Percentiles rank a stretch among this genome's conserved stretches.
Conservation (phyloP, 1,140 invertebrate species). For the Dendroctonus ponderosae region DNA sequence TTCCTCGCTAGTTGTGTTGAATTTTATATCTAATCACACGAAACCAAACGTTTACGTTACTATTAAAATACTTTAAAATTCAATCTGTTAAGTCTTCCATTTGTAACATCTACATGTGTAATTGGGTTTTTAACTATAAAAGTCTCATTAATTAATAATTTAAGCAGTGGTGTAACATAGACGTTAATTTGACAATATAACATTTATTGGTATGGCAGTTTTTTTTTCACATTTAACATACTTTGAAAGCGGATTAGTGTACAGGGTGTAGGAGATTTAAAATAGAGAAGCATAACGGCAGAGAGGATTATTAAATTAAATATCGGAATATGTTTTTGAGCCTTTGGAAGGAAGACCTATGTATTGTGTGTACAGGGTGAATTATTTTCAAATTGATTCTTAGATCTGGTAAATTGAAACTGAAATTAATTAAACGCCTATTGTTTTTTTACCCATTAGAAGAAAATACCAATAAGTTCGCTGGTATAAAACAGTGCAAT, state of each 20-base stretch:
- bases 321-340: conserved; percentile 14
- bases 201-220: conserved; percentile 4
- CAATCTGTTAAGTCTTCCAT: conserved; percentile 28
- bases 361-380: conserved; percentile 23
- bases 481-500: too few relatives aligned
- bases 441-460: background rate
- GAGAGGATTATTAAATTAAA: conserved; percentile 8
- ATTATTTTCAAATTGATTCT: background rate
- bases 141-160: conserved; percentile 2
- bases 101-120: conserved; percentile 10
- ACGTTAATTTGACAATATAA: conserved; percentile 30
- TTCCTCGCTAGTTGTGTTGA: conserved; percentile 14
- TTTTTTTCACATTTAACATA: conserved; percentile 12
- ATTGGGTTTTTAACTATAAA: conserved; percentile 21
- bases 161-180: conserved; percentile 30
- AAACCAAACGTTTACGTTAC: conserved; percentile 19
- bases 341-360: background rate
- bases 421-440: too few relatives aligned
- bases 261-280: conserved; percentile 26
- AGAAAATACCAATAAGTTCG: background rate
- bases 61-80: conserved; percentile 24
- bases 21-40: conserved; percentile 4
- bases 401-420: too few relatives aligned
- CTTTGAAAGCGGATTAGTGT: conserved; percentile 19
- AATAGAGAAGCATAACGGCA: background rate